Conservation (phyloP, 1,140 invertebrate genomes). For the Aethina tumida region DNA sequence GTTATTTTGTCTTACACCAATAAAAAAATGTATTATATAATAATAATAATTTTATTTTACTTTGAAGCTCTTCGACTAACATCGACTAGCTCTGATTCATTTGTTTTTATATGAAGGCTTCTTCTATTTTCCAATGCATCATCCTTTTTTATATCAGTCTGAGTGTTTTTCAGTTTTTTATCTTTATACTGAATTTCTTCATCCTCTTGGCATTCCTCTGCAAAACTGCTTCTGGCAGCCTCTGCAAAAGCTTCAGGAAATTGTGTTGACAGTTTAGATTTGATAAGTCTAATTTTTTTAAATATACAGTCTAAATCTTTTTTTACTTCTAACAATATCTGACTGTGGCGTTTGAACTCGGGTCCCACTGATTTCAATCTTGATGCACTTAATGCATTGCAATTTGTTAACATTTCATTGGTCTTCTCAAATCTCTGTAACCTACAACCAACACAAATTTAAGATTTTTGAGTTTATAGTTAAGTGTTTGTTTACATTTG, state of each 20-base stretch:
- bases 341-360: slow-evolving; percentile 85
- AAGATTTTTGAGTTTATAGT: slow-evolving; percentile 1
- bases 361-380: slow-evolving; percentile 68
- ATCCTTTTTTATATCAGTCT: slow-evolving; percentile 12
- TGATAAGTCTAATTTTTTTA: slow-evolving; percentile 62
- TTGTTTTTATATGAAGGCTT: slow-evolving; percentile 22
- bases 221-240: slow-evolving; percentile 52
- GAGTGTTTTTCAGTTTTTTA: slow-evolving; percentile 1
- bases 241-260: slow-evolving; percentile 76
- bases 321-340: slow-evolving; percentile 63
- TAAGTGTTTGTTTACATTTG: slow-evolving; percentile 64
- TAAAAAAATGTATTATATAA: slow-evolving; percentile 5
- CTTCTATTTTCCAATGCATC: slow-evolving; percentile 23
- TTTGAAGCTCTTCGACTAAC: slow-evolving; percentile 23
- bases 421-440: slow-evolving; percentile 92
- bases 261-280: slow-evolving; percentile 70
- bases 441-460: slow-evolving; percentile 46
- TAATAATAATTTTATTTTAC: slow-evolving; percentile 11
- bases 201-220: slow-evolving; percentile 50
- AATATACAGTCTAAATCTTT: slow-evolving; percentile 60
- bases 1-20: slow-evolving; percentile 7
- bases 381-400: slow-evolving; percentile 75
- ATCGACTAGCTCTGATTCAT: slow-evolving; percentile 14
- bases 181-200: too few species aligned
- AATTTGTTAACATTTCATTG: slow-evolving; percentile 94